These are phyloP conservation scores for Platypus cylindrus DNA, from an alignment of 2,888 invertebrate species.

Conservation along the genomic window DNA sequence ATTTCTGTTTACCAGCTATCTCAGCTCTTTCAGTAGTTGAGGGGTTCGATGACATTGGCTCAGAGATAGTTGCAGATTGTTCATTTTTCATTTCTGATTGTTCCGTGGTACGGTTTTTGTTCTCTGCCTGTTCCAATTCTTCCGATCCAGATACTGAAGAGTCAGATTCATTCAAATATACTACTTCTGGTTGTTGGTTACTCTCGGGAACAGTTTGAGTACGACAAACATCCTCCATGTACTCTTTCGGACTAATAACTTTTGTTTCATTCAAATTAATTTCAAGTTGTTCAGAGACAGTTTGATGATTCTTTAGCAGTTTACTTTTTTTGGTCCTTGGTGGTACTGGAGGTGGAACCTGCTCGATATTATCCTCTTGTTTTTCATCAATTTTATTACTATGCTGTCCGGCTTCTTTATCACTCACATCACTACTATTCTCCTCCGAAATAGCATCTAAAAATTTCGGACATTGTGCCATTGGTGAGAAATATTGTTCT, in stretches of 20 bases:
- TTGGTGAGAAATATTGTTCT: constrained; percentile 45
- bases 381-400: constrained; percentile 17
- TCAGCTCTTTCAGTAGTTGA: too few relatives aligned
- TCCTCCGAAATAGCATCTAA: constrained; percentile 71
- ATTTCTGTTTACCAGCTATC: background rate
- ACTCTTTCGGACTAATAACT: constrained; percentile 27
- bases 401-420: constrained; percentile 31
- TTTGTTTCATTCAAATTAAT: constrained; percentile 47
- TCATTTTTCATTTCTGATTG: background rate
- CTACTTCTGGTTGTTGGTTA: constrained; percentile 46
- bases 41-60: too few relatives aligned
- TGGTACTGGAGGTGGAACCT: constrained; percentile 10
- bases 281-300: constrained; percentile 15
- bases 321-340: constrained; percentile 10
- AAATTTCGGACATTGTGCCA: constrained; percentile 48
- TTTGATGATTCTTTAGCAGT: constrained; percentile 1
- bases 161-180: constrained; percentile 51
- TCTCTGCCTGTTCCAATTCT: too few relatives aligned
- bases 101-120: background rate
- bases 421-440: constrained; percentile 49
- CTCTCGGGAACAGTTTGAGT: constrained; percentile 25
- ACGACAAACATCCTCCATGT: constrained; percentile 44
- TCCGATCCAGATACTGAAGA: constrained; percentile 7
- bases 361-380: constrained; percentile 20
- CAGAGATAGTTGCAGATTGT: background rate